Conservation (phyloP, 2,797 vertebrate genomes). For the Ceryle rudis region DNA sequence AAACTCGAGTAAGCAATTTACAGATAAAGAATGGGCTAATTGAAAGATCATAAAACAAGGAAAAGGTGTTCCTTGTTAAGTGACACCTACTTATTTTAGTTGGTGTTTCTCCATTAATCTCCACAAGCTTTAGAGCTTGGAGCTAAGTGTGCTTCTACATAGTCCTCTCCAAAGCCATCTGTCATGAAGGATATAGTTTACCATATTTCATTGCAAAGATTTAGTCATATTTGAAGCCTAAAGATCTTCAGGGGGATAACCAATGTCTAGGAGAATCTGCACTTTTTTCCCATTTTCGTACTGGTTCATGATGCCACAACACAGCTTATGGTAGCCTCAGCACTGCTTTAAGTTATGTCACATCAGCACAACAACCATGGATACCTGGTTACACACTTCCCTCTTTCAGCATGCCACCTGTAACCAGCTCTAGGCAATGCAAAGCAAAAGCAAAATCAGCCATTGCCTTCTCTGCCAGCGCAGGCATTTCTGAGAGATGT, state of each 20-base stretch:
- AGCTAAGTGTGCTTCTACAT: not conserved
- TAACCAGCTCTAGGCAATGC: not conserved
- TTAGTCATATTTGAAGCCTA: not conserved
- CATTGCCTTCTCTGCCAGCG: not conserved
- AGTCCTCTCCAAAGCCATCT: not conserved
- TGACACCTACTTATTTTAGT: not conserved
- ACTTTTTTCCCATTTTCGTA: not conserved
- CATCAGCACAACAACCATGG: accelerated
- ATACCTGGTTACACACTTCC: accelerated
- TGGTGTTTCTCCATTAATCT: not conserved
- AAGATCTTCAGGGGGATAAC: accelerated
- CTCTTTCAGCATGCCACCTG: accelerated
- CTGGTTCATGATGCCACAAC: not conserved
- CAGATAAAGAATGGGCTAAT: not conserved
- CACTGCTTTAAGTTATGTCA: not conserved
- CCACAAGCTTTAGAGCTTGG: not conserved
- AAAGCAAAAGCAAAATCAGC: not conserved
- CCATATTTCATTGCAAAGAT: not conserved
- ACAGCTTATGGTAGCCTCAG: not conserved
- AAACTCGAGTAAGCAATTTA: not conserved
- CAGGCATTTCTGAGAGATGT: not conserved
- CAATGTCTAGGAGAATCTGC: not conserved
- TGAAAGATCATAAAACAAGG: not conserved
- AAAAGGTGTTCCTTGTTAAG: not conserved
- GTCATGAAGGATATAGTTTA: not conserved